Percentiles rank a stretch among this genome's conserved stretches.
phyloP scores from a whole-genome alignment of 2,888 invertebrate species.

The Nemapogon koenigi region DNA sequence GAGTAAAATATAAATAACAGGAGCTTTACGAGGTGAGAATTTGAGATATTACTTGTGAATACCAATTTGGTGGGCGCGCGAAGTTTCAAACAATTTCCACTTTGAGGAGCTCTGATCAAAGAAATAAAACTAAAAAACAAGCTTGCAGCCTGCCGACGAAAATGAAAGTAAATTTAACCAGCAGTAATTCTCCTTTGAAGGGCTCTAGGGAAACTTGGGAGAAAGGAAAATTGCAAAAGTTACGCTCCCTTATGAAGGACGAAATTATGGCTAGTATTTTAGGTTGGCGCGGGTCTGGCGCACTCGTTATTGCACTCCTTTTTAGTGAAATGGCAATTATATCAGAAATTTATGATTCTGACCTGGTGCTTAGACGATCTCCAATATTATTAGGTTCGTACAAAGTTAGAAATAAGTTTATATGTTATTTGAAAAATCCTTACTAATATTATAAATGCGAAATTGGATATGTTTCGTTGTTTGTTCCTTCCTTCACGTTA shows the following conservation, averaged over 20 bases:
- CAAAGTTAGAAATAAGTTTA: too few species aligned
- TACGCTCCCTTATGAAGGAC: conserved; percentile 49
- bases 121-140: conserved; percentile 60
- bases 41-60: conserved; percentile 50
- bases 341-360: conserved; percentile 4
- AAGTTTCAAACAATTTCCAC: conserved; percentile 57
- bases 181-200: conserved; percentile 59
- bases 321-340: conserved; percentile 7
- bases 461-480: too few species aligned
- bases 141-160: conserved; percentile 32
- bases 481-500: too few species aligned
- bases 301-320: conserved; percentile 5
- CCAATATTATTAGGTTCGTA: too few species aligned
- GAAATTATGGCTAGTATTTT: conserved; percentile 39
- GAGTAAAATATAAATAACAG: conserved; percentile 5
- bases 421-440: too few species aligned
- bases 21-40: conserved; percentile 38
- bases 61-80: conserved; percentile 41
- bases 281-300: conserved; percentile 23
- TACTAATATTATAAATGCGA: too few species aligned
- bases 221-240: conserved; percentile 60
- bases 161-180: conserved; percentile 60
- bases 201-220: conserved; percentile 37
- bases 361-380: too few species aligned
- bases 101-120: conserved; percentile 54